Evolutionary conservation across 2,113 vertebrate species (phyloP), one percentile per base, ranked within the genome.

Genomic region (Psilopsiagon aymara): DNA sequence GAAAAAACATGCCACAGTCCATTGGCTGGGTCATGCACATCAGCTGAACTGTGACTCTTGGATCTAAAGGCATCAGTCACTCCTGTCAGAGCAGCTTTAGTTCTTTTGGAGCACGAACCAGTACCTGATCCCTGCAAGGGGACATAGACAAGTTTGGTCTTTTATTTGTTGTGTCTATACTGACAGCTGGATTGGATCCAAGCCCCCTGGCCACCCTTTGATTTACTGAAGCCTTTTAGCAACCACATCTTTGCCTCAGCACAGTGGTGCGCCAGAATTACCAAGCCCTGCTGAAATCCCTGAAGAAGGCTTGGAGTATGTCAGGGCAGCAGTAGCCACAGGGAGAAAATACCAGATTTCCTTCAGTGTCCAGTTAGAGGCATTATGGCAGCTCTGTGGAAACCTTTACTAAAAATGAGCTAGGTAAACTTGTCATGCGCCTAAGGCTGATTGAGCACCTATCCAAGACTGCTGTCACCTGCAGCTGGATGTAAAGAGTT

Each of bases 31-130:
- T 94, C 86, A 47, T 52, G 35, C 81, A 60, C 27, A 8, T 64
- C 66, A 86, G 74, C 92, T 92, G 73, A 97, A 82, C 79, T 86
- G 75, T 93, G 79, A 90, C 91, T 94, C 62, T 18, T 51, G 77
- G 39, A 92, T 76, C 86, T 87, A 73, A 95, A 76, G 44, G 44
- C 93, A 96, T 94, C 94, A 91, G 74, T 96, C 93, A 91, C 39
- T 95, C 73, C 77, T 91, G 91, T 85, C 95, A 95, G 69, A 75
- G 69, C 52, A 89, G 73, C 19, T 59, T 91, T 83, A 94, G 94
- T n/a, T 84, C 47, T 27, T 71, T 77, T 52, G 86, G 91, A 94
- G 74, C 81, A 79, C 84, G 57, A 96, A 68, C 47, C 24, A 21
- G 52, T 67, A 91, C 89, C 62, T 87, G 81, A 89, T 89, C 77